Conservation (phyloP, 1,140 invertebrate genomes). For the Euborellia annulipes region DNA sequence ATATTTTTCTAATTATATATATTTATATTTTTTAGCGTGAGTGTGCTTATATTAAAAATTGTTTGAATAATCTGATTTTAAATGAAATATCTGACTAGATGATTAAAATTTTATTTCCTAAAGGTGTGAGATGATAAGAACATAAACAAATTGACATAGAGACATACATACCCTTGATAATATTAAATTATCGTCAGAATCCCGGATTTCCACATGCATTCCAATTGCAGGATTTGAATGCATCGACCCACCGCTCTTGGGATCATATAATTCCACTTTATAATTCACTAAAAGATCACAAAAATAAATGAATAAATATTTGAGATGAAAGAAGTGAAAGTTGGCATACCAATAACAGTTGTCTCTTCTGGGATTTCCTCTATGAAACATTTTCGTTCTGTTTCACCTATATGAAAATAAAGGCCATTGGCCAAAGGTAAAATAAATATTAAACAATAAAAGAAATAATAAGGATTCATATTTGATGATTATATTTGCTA, state of each 20-base stretch:
- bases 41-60: too few relatives aligned
- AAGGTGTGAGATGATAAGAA: too few relatives aligned
- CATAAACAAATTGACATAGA: too few relatives aligned
- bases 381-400: constrained; percentile 98
- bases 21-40: too few relatives aligned
- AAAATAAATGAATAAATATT: constrained; percentile 5
- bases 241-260: constrained; percentile 80
- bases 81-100: too few relatives aligned
- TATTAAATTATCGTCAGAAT: constrained; percentile 89
- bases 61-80: too few relatives aligned
- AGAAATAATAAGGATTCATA: too few relatives aligned
- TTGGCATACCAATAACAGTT: constrained; percentile 76
- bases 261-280: constrained; percentile 90
- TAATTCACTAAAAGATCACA: constrained; percentile 90
- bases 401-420: constrained; percentile 98
- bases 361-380: constrained; percentile 99
- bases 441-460: constrained; percentile 18
- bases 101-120: too few relatives aligned
- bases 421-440: constrained; percentile 27
- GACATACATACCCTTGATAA: constrained; percentile 68
- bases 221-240: constrained; percentile 84
- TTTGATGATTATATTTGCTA: too few relatives aligned
- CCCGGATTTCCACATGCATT: constrained; percentile 96
- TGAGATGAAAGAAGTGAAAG: constrained; percentile 1
- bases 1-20: too few relatives aligned